Conservation (phyloP, 2,888 invertebrate species). For the Acanthoscelides obtectus region DNA sequence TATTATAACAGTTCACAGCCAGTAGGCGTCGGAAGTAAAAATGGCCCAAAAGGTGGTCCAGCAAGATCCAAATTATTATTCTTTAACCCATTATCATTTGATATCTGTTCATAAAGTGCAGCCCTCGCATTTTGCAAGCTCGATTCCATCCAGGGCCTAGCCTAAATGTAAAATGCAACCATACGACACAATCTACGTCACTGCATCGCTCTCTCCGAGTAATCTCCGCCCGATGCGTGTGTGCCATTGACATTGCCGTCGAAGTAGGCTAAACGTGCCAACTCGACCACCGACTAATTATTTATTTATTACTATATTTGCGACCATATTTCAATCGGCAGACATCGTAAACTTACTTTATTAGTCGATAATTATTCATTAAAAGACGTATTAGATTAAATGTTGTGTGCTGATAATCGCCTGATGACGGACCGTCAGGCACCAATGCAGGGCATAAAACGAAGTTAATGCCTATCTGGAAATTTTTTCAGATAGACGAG, state of each 20-base stretch:
- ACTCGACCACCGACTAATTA: neutral
- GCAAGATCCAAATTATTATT: too few relatives aligned
- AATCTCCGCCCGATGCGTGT: neutral
- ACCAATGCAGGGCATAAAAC: neutral
- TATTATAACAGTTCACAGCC: too few relatives aligned
- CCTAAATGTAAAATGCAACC: neutral
- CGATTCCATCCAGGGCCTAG: too few relatives aligned
- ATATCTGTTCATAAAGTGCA: too few relatives aligned
- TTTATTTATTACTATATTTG: neutral
- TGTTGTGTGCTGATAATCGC: neutral
- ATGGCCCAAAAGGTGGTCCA: too few relatives aligned
- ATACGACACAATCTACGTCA: neutral
- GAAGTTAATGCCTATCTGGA: too few relatives aligned
- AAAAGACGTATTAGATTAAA: neutral
- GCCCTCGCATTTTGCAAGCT: too few relatives aligned
- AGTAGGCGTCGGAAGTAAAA: too few relatives aligned
- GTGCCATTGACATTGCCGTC: neutral
- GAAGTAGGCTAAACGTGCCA: neutral
- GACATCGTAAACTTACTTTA: neutral
- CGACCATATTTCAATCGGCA: neutral
- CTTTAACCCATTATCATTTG: too few relatives aligned
- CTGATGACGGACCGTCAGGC: neutral
- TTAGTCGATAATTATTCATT: neutral
- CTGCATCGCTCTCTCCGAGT: neutral
- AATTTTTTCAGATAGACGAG: too few relatives aligned